Evolutionary conservation across 2,113 vertebrate genomes (phyloP), one percentile per base, ranked within the genome.

Genomic region (Paratilapia polleni): DNA sequence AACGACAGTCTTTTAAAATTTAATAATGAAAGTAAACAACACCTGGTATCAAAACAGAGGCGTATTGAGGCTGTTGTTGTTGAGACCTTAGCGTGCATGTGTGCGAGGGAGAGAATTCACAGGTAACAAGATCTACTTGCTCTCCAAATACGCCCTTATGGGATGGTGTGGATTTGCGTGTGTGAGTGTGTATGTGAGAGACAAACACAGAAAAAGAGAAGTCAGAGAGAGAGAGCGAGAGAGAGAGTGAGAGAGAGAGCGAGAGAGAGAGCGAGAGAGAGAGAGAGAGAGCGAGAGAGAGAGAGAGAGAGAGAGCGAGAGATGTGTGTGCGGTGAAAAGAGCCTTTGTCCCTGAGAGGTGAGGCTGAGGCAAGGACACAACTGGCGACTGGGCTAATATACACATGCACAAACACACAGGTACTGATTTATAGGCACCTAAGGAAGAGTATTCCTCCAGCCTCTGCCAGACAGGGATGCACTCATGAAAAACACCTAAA

Each of bases 331-430:
- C 56, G 77, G 83, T 92, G 87, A 94, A 94, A 94, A 93, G 92
- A 92, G 68, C 70, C 85, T 93, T 94, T 95, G 92, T 95, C 80
- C 82, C 70, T 0, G 43, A 78, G 78, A 92, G 91, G 78, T 88
- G 86, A 92, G 86, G 77, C 85, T 81, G 70, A 89, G 73, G 81
- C 84, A 84, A 90, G 86, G 86, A 92, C 88, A 89, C 1, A 31
- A 85, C 31, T 62, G 66, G 15, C 8, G 22, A 85, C 77, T 68
- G n/a, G 20, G 81, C 74, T 79, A 49, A 89, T 26, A 89, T 6
- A 81, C 83, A 87, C 22, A 2, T 15, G 38, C 28, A 73, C 43
- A 70, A 31, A 77, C 47, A 85, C 64, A 83, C 68, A 76, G 8
- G 7, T 38, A 78, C 66, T 31, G 47, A 56, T 73, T 31, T 52